Conservation (phyloP, 2,113 vertebrate genomes). For the Brachionichthys hirsutus region DNA sequence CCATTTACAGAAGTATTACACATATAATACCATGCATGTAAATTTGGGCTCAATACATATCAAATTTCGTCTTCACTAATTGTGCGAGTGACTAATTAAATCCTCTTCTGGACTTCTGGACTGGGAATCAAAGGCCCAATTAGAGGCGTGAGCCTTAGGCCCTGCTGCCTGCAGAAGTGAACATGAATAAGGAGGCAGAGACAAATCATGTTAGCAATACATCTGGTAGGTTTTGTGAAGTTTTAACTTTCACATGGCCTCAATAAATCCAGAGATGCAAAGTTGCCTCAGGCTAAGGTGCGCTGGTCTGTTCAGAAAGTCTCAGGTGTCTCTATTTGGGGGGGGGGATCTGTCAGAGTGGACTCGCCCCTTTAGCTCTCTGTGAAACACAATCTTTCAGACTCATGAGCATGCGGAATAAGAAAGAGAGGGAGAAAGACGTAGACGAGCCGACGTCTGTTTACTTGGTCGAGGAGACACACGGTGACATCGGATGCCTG, state of each 20-base stretch:
- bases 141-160: slow-evolving; percentile 40
- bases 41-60: slow-evolving; percentile 6
- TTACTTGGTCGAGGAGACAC: slow-evolving; percentile 61
- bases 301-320: slow-evolving; percentile 30
- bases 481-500: slow-evolving; percentile 58
- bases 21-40: neutral
- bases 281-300: slow-evolving; percentile 41
- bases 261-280: slow-evolving; percentile 34
- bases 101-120: slow-evolving; percentile 21
- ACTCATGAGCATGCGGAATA: neutral
- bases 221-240: slow-evolving; percentile 22
- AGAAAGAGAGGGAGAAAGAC: slow-evolving; percentile 1
- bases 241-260: slow-evolving; percentile 31
- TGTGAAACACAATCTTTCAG: slow-evolving; percentile 46
- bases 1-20: too few species aligned
- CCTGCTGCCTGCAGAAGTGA: slow-evolving; percentile 28
- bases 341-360: slow-evolving; percentile 42
- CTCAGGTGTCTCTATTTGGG: slow-evolving; percentile 35
- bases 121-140: slow-evolving; percentile 40
- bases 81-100: slow-evolving; percentile 25
- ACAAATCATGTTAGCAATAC: slow-evolving; percentile 19
- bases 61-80: slow-evolving; percentile 10
- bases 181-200: slow-evolving; percentile 6
- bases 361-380: slow-evolving; percentile 35
- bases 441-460: slow-evolving; percentile 48